phyloP scores from a whole-genome alignment of 1,140 invertebrate genomes.

The Cephus cinctus region DNA sequence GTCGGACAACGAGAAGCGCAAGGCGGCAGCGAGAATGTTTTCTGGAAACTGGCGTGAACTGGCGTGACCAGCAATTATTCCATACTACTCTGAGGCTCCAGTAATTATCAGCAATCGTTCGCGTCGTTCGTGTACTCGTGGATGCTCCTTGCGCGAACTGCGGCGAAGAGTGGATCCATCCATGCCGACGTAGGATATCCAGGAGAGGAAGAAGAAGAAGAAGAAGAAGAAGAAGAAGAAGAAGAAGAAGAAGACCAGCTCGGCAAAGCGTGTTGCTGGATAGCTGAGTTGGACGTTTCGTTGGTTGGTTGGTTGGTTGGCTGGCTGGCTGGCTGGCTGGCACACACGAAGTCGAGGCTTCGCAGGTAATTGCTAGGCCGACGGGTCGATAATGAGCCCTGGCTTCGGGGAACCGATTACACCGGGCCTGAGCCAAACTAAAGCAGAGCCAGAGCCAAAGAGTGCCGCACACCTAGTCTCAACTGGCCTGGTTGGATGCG shows the following conservation, averaged over 20 bases:
- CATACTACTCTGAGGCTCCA: slow-evolving; percentile 33
- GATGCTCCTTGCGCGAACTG: slow-evolving; percentile 8
- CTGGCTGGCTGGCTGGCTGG: slow-evolving; percentile 15
- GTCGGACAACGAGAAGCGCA: no score
- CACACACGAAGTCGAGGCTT: slow-evolving; percentile 45
- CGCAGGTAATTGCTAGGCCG: slow-evolving; percentile 58
- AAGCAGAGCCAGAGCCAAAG: slow-evolving; percentile 41
- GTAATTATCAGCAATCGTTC: slow-evolving; percentile 37
- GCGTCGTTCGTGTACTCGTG: slow-evolving; percentile 14
- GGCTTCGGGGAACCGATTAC: slow-evolving; percentile 58
- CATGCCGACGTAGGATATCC: background rate
- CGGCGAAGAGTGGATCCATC: background rate
- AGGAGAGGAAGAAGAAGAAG: background rate
- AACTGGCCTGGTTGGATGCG: no score
- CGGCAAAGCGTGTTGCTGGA: no score
- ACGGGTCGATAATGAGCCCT: slow-evolving; percentile 58
- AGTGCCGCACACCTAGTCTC: slow-evolving; percentile 7
- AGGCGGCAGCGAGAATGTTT: slow-evolving; percentile 20
- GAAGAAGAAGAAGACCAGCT: no score
- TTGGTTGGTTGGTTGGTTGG: no score
- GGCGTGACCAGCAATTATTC: slow-evolving; percentile 36
- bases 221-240: no score
- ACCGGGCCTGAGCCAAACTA: slow-evolving; percentile 52
- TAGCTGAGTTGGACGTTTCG: no score
- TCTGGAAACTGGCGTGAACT: slow-evolving; percentile 29